A percentile compares a stretch with the other conserved stretches of the same genome.
phyloP scores from a whole-genome alignment of 2,888 invertebrate species.

The Oxystoma pomonae region DNA sequence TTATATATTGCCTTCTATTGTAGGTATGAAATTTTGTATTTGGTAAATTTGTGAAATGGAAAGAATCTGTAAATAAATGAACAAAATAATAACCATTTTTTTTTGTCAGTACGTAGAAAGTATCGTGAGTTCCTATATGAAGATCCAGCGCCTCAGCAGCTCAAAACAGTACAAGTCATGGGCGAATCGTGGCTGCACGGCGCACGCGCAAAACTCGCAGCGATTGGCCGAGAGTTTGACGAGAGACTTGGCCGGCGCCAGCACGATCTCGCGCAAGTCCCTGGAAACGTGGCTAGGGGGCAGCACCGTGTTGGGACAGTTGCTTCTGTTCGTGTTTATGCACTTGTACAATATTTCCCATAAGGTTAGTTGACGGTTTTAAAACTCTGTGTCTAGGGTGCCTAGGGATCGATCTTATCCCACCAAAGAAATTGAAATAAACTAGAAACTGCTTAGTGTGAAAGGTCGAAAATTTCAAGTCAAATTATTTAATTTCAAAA shows the following conservation, averaged over 20 bases:
- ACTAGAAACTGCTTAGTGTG: too few relatives aligned
- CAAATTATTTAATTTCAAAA: too few relatives aligned
- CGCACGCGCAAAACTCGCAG: slow-evolving; percentile 54
- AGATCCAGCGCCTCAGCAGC: slow-evolving; percentile 58
- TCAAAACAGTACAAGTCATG: slow-evolving; percentile 55
- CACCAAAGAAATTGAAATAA: too few relatives aligned
- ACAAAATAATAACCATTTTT: slow-evolving; percentile 9
- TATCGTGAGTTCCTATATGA: slow-evolving; percentile 71
- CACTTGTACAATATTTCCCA: slow-evolving; percentile 53
- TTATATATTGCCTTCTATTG: too few relatives aligned
- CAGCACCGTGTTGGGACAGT: slow-evolving; percentile 48
- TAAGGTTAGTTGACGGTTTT: slow-evolving; percentile 41
- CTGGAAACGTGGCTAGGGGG: slow-evolving; percentile 51
- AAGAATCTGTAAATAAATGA: neutral
- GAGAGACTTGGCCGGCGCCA: slow-evolving; percentile 45
- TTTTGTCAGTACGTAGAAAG: slow-evolving; percentile 64
- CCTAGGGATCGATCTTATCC: too few relatives aligned
- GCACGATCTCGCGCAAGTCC: slow-evolving; percentile 36
- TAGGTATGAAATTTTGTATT: neutral
- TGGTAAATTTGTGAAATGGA: neutral
- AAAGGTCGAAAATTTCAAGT: too few relatives aligned
- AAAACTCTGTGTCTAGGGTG: too few relatives aligned
- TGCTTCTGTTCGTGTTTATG: slow-evolving; percentile 53
- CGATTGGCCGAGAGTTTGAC: slow-evolving; percentile 57
- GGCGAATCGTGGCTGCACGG: slow-evolving; percentile 57